Base-by-base conservation (phyloP, 2,113 vertebrate species). In the Mesocricetus auratus region DNA sequence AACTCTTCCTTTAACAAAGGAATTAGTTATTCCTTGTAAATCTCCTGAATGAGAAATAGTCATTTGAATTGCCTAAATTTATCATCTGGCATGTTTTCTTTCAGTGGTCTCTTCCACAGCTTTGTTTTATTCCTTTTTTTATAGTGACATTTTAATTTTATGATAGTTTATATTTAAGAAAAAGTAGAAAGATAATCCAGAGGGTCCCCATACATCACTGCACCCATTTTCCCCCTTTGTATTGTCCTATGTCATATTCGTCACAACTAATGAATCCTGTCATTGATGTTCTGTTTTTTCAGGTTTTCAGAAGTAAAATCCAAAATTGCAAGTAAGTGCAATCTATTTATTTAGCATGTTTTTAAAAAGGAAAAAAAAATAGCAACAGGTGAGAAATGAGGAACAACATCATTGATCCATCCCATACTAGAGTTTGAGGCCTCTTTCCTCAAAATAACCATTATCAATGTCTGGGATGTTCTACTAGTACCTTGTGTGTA, bases 231-330 rank as follows among this genome's bases (percentile, higher is more conserved):
- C 19, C 13, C 10, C 4, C 91, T 89, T 94, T 85, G 64, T 90
- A 66, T 93, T 42, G 85, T 90, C 31, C 96, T 86, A 79, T 90
- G 39, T 9, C 91, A 58, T 50, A 15, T 94, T 92, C 90, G 29
- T 95, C 11, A 79, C 8, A 91, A 64, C 29, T 95, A 93, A 88
- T 79, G 21, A 82, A 93, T 11, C 42, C 97, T 94, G 96, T 96
- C 90, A 31, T 4, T 92, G 64, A 10, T 39, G 74, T 89, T 97
- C 97, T 98, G 53, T 97, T 73, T 56, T 95, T 98, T 97, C 98
- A 99, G 99, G 98, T 99, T 99, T 99, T 99, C 99, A 97, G 99
- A 99, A 98, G 99, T 99, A 96, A 99, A 99, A 98, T 99, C 99
- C 95, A 99, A 99, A 99, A 99, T 99, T 98, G 99, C 99, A 98